phyloP scores from a whole-genome alignment of 2,797 vertebrate species.

The Mareca strepera region DNA sequence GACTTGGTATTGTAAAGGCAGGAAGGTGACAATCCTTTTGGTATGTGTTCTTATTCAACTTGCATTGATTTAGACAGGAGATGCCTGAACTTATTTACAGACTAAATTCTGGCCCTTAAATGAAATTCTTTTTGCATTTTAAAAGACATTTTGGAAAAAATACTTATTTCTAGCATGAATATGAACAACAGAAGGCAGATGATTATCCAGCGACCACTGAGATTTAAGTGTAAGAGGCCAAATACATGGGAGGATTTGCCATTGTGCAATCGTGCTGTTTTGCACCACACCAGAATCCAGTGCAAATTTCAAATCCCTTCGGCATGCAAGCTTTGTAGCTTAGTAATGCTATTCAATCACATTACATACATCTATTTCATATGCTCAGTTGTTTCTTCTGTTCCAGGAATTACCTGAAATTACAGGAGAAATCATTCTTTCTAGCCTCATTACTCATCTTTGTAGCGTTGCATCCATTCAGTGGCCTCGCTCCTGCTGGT shows the following conservation, averaged over 20 bases:
- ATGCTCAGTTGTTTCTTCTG: not conserved
- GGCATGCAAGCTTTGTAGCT: not conserved
- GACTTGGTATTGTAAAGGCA: not conserved
- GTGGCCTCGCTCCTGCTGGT: fast-evolving
- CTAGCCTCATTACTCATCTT: not conserved
- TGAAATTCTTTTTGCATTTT: not conserved
- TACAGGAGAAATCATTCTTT: not conserved
- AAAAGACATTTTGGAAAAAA: not conserved
- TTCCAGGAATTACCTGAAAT: not conserved
- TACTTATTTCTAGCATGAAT: not conserved
- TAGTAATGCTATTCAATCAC: not conserved
- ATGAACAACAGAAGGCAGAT: not conserved
- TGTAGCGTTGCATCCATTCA: fast-evolving
- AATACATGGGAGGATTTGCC: not conserved
- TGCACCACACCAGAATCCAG: not conserved
- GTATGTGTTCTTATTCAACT: not conserved
- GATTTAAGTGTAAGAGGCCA: not conserved
- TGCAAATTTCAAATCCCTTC: not conserved
- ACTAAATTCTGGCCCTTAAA: not conserved
- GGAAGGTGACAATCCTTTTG: not conserved
- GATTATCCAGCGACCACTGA: not conserved
- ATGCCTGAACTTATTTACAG: not conserved
- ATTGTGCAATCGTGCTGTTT: not conserved
- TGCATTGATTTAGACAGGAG: not conserved
- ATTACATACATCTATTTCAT: not conserved